Percentiles rank a stretch among this genome's conserved stretches.
Evolutionary conservation across 2,797 vertebrate species (phyloP).

Genomic region (Diplodus puntazzo): DNA sequence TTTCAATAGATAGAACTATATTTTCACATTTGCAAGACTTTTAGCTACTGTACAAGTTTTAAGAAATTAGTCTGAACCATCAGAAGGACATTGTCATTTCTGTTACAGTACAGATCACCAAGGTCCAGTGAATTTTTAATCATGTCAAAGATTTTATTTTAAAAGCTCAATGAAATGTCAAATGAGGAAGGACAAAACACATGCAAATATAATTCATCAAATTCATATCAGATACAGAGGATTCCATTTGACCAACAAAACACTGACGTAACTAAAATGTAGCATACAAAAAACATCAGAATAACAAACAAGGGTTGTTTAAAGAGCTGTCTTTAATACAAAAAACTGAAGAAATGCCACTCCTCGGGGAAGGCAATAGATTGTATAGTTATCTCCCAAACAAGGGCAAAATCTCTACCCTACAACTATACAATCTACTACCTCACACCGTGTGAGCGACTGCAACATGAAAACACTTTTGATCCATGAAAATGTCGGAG

Average conservation of each 20-base stretch:
- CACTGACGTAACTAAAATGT: background rate
- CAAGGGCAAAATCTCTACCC: constrained; percentile 95
- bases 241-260: background rate
- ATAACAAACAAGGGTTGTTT: background rate
- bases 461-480: rapidly evolving
- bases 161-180: background rate
- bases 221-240: background rate
- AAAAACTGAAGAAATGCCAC: constrained; percentile 68
- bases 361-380: constrained; percentile 97
- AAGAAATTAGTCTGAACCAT: no score
- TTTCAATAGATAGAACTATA: no score
- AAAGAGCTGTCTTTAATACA: background rate
- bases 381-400: constrained; percentile 98
- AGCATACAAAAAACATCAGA: background rate
- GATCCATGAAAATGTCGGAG: background rate
- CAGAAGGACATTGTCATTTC: no score
- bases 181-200: background rate
- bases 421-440: constrained; percentile 99
- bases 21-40: no score
- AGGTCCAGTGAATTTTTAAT: no score
- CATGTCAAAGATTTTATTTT: background rate
- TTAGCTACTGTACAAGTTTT: no score
- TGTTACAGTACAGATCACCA: no score
- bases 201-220: background rate
- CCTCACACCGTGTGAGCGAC: constrained; percentile 92